These are phyloP conservation scores for Himalopsyche tibetana DNA, from an alignment of 2,888 invertebrate species.

Conservation along the genomic window DNA sequence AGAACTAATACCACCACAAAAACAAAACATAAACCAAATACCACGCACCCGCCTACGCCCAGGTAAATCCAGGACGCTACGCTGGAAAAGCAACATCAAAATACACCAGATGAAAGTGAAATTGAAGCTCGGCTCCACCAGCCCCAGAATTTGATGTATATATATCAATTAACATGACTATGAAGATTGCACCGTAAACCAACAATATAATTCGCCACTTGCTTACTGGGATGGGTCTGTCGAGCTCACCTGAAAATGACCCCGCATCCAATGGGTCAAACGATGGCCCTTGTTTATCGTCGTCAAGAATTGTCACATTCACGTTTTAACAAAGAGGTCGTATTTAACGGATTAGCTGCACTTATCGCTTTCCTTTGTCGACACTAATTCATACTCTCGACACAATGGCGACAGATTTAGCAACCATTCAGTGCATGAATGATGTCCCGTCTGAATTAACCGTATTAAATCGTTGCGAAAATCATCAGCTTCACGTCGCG, in stretches of 20 bases:
- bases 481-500: not conserved
- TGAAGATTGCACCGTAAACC: no score
- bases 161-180: no score
- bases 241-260: not conserved
- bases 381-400: not conserved
- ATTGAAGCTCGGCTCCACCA: no score
- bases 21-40: no score
- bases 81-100: no score
- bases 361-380: conserved; percentile 23
- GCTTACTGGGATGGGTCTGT: no score
- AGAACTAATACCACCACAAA: no score
- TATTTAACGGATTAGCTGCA: conserved; percentile 4
- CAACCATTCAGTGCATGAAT: not conserved
- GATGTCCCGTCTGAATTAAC: not conserved
- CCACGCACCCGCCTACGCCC: no score
- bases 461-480: not conserved
- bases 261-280: not conserved
- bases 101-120: no score
- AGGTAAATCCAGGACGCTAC: no score
- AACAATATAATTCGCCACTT: no score
- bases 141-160: no score
- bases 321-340: not conserved
- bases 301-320: not conserved
- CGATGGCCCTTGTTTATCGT: not conserved
- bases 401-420: not conserved